phyloP scores from a whole-genome alignment of 2,113 vertebrate genomes.

The Hippocampus barbouri region DNA sequence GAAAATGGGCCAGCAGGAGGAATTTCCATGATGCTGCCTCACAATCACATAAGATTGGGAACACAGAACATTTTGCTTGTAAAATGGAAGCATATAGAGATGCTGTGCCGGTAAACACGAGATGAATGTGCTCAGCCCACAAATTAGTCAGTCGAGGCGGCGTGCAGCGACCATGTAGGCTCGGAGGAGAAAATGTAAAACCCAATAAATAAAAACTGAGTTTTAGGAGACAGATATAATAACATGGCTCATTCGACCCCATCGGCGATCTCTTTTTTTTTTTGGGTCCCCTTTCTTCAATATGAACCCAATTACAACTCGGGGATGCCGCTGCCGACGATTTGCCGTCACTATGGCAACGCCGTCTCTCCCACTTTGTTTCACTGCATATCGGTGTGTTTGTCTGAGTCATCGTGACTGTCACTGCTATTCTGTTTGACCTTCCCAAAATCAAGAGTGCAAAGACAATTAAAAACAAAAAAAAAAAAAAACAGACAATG shows the following conservation, averaged over 20 bases:
- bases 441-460: constrained; percentile 28
- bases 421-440: constrained; percentile 49
- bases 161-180: constrained; percentile 41
- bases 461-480: too few species aligned
- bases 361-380: constrained; percentile 12
- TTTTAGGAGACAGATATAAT: constrained; percentile 37
- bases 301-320: constrained; percentile 61
- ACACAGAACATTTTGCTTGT: neutral
- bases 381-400: constrained; percentile 34
- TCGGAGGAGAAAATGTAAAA: constrained; percentile 23
- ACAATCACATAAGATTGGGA: neutral
- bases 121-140: constrained; percentile 33
- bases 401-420: constrained; percentile 41
- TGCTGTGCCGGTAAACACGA: constrained; percentile 34
- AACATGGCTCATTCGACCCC: constrained; percentile 53
- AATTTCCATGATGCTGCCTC: neutral
- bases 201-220: constrained; percentile 16
- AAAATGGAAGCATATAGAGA: neutral
- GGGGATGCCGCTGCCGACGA: constrained; percentile 45
- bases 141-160: constrained; percentile 43
- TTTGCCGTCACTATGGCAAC: constrained; percentile 63
- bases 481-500: too few species aligned
- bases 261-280: constrained; percentile 18
- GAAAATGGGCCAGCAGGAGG: neutral
- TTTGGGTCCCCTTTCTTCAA: constrained; percentile 20